Conservation (phyloP, 2,797 vertebrate species). For the Poecilia wingei region DNA sequence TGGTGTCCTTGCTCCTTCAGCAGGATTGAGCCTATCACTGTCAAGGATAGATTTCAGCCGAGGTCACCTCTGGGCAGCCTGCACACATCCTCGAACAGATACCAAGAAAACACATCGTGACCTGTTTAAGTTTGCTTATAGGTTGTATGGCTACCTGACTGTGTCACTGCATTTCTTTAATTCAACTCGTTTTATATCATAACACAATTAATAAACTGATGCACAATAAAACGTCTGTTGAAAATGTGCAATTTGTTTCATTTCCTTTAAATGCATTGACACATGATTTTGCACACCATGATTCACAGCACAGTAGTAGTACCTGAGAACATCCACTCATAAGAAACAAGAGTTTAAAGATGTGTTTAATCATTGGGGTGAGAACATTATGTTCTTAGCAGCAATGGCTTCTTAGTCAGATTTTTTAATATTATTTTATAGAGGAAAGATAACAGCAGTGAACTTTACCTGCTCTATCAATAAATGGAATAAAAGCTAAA, state of each 20-base stretch:
- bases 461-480: neutral
- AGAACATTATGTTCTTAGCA: neutral
- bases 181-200: conserved; percentile 42
- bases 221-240: conserved; percentile 66
- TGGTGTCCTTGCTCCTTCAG: conserved; percentile 63
- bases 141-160: conserved; percentile 13
- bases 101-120: conserved; percentile 5
- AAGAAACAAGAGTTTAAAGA: neutral
- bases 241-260: conserved; percentile 32
- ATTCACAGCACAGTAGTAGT: neutral
- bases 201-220: conserved; percentile 64
- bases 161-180: conserved; percentile 35
- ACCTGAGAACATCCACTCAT: no score
- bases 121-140: conserved; percentile 19
- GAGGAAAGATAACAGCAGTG: neutral
- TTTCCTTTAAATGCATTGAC: neutral
- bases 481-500: neutral
- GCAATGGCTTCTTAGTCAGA: neutral
- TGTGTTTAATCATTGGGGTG: no score
- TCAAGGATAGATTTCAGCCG: conserved; percentile 63
- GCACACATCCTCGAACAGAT: conserved; percentile 38
- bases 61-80: conserved; percentile 43
- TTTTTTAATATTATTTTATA: neutral
- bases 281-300: neutral
- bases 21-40: conserved; percentile 61